Conservation (phyloP, 2,113 vertebrate genomes). For the Haemorhous mexicanus region DNA sequence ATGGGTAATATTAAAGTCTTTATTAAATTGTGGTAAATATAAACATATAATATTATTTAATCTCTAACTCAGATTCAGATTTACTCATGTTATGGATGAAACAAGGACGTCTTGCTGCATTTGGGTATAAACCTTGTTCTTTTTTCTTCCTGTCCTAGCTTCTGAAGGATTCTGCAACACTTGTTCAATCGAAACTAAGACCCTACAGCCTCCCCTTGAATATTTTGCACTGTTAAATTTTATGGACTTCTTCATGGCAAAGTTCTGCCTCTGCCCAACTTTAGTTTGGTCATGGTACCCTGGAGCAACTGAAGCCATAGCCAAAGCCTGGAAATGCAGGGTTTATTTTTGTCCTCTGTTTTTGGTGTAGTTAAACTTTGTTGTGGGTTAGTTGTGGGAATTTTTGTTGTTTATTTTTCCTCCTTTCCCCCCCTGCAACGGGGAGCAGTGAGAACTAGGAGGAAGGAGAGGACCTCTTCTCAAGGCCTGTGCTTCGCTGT, state of each 20-base stretch:
- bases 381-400: not conserved
- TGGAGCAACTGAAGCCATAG: not conserved
- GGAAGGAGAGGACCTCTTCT: not conserved
- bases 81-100: not conserved
- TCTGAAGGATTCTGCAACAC: not conserved
- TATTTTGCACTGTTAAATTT: not conserved
- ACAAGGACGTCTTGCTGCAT: not conserved
- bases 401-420: not conserved
- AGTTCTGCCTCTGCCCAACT: not conserved
- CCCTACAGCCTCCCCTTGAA: rapidly evolving
- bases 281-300: not conserved
- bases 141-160: not conserved
- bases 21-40: not conserved
- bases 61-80: not conserved
- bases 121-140: not conserved
- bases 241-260: not conserved
- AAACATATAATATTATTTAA: not conserved
- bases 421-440: not conserved
- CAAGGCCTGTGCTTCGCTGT: not conserved
- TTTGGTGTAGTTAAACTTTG: not conserved
- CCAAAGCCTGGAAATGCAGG: not conserved
- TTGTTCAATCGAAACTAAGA: not conserved
- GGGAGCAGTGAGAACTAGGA: not conserved
- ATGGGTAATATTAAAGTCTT: not conserved
- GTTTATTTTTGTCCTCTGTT: not conserved